Evolutionary conservation across 1,140 invertebrate species (phyloP).

Genomic region (Drosophila nigromelanica): DNA sequence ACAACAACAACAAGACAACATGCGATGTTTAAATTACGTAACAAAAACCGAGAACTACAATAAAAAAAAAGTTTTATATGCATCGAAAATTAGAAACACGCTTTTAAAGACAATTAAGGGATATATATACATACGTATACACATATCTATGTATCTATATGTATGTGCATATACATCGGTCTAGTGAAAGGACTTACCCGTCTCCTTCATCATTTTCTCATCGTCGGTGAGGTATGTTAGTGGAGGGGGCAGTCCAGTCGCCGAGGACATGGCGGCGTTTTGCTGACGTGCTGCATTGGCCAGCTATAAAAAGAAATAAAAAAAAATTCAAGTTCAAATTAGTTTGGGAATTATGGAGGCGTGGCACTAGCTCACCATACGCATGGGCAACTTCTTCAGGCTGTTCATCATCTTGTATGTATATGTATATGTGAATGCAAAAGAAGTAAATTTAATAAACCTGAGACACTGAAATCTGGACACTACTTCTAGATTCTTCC

Average conservation of each 20-base stretch:
- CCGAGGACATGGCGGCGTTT: slow-evolving; percentile 69
- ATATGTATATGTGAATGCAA: slow-evolving; percentile 30
- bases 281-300: slow-evolving; percentile 79
- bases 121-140: neutral
- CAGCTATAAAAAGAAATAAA: slow-evolving; percentile 50
- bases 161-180: neutral
- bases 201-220: slow-evolving; percentile 91
- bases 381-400: slow-evolving; percentile 79
- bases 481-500: slow-evolving; percentile 13
- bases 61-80: slow-evolving; percentile 12
- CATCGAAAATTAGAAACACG: neutral
- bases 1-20: slow-evolving; percentile 18
- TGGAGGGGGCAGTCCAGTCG: slow-evolving; percentile 83
- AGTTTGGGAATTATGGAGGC: slow-evolving; percentile 12
- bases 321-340: slow-evolving; percentile 18
- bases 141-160: neutral
- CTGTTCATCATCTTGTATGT: slow-evolving; percentile 74
- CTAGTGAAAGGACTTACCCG: slow-evolving; percentile 85
- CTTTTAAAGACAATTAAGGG: neutral
- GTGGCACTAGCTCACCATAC: slow-evolving; percentile 69
- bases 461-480: slow-evolving; percentile 43
- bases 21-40: slow-evolving; percentile 46
- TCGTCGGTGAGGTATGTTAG: slow-evolving; percentile 90
- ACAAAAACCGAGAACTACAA: slow-evolving; percentile 27
- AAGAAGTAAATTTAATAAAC: slow-evolving; percentile 35